Evolutionary conservation across 2,797 vertebrate genomes (phyloP), one percentile per base, ranked within the genome.

Genomic region (Sebastes elongatus): DNA sequence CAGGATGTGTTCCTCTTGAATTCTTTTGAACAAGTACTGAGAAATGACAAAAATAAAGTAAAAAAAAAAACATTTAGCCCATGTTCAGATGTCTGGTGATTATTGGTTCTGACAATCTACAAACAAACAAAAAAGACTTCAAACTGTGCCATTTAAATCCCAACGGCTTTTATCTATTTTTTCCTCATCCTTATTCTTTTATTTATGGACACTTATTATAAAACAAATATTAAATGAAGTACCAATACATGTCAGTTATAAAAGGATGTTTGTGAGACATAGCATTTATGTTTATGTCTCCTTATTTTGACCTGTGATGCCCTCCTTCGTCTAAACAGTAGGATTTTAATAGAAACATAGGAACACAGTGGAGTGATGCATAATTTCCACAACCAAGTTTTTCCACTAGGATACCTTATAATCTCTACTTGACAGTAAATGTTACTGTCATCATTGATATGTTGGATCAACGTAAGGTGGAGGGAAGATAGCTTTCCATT

Each of bases 1-100:
- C 33, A 81, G 27, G 32, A 71, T 38, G 62, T 10, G 27, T 32
- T 55, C 14, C 11, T 76, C 28, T 75, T 84, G 27, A 71, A 78
- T 49, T 70, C 8, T 0, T 38, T 2, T 57, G 64, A 74, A 74
- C 16, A 61, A 42, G 18, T 10, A n/a, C 55, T 30, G 28, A 63
- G 20, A 75, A 77, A 75, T 74, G 32, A 84, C 55, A 68, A 76
- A 84, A 78, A 80, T 42, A 82, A 60, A 76, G 32, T 52, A 14
- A 5, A 52, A 30, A 61, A 49, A 76, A 8, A 72, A 72, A 76
- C 25, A 75, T 68, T 80, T 53, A 72, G 13, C 38, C 20, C 6
- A 25, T 65, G 33, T 28, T 71, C 9, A 76, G 70, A 69, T 69
- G 49, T 14, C 9, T 74, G 32, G 14, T 72, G 49, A 74, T 73